Conservation (phyloP, 1,140 invertebrate genomes). For the Pseudoatta argentina region DNA sequence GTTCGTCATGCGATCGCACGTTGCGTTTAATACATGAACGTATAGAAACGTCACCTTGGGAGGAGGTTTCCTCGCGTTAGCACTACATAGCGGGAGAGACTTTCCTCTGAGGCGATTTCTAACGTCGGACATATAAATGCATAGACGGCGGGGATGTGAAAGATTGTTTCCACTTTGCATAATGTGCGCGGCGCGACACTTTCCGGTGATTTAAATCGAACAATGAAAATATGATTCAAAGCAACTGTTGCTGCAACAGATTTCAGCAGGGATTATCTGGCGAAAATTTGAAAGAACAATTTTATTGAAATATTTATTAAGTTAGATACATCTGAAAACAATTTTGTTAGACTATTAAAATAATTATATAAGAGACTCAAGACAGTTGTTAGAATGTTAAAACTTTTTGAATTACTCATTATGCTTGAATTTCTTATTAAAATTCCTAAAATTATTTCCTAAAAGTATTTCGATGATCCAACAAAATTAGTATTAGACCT, state of each 20-base stretch:
- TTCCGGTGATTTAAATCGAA: neutral
- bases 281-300: too few relatives aligned
- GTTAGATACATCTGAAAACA: too few relatives aligned
- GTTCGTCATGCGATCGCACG: slow-evolving; percentile 50
- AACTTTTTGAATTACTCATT: too few relatives aligned
- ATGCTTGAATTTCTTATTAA: too few relatives aligned
- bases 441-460: too few relatives aligned
- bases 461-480: too few relatives aligned
- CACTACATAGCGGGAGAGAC: slow-evolving; percentile 1
- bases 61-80: slow-evolving; percentile 37
- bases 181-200: slow-evolving; percentile 11
- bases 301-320: too few relatives aligned
- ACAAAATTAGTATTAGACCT: too few relatives aligned
- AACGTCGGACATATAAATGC: slow-evolving; percentile 4
- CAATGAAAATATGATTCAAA: neutral
- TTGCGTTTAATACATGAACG: slow-evolving; percentile 50
- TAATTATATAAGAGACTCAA: too few relatives aligned
- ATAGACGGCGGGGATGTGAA: slow-evolving; percentile 26
- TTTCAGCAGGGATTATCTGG: neutral
- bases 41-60: slow-evolving; percentile 62
- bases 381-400: too few relatives aligned
- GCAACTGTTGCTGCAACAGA: neutral
- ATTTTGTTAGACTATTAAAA: too few relatives aligned
- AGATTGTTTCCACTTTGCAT: slow-evolving; percentile 59
- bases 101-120: slow-evolving; percentile 68